Conservation (phyloP, 2,113 vertebrate genomes). For the Aix galericulata region DNA sequence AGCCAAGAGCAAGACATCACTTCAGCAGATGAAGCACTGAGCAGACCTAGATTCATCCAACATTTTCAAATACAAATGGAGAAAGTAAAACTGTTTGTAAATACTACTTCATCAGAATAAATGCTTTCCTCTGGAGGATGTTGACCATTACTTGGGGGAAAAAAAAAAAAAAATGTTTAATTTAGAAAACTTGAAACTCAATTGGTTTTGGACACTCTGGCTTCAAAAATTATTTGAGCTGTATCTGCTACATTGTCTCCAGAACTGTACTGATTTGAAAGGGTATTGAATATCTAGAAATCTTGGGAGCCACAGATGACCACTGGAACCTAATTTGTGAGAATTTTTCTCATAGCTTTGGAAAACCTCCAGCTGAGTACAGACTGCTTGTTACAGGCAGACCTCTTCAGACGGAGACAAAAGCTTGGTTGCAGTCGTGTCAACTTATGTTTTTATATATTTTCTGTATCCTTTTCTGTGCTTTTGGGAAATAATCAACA, state of each 20-base stretch:
- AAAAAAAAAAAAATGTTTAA: not conserved
- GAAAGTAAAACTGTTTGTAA: not conserved
- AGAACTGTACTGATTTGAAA: not conserved
- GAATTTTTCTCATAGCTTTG: not conserved
- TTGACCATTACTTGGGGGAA: not conserved
- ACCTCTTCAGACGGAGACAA: not conserved
- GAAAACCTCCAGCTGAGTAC: not conserved
- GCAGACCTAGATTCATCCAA: slow-evolving; percentile 13
- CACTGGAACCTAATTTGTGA: not conserved
- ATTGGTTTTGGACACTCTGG: not conserved
- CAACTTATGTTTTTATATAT: not conserved
- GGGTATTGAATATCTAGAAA: not conserved
- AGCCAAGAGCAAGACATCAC: slow-evolving; percentile 7
- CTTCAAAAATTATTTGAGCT: not conserved
- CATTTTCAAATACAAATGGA: not conserved
- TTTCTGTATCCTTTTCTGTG: not conserved
- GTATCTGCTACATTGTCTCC: not conserved
- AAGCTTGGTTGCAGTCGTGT: not conserved
- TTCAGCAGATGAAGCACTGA: not conserved
- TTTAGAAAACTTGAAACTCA: not conserved
- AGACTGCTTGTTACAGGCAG: not conserved
- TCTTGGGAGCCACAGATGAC: not conserved
- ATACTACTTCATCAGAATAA: not conserved
- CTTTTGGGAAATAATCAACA: not conserved
- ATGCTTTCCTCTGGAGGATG: not conserved